Evolutionary conservation across 2,888 invertebrate species (phyloP), one percentile per base, ranked within the genome.

Genomic region (Idaea aversata): DNA sequence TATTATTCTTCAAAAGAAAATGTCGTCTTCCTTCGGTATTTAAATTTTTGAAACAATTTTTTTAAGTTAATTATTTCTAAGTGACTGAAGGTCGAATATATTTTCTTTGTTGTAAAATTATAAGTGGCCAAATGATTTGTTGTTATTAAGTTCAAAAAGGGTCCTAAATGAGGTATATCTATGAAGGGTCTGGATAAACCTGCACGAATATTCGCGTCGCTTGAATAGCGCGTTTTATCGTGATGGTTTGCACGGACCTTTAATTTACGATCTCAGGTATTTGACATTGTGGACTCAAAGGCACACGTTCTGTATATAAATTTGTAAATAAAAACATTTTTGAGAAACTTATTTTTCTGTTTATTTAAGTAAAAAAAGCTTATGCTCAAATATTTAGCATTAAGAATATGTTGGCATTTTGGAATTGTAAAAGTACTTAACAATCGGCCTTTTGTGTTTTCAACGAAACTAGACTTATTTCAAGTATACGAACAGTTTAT

Each of bases 271-370:
- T 47, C 4, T 13, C 7, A 13, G 47, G 25, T 25, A 25, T 25
- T 25, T 47, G 47, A 13, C 10, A 47, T 47, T 47, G 47, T 10
- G 47, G 47, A 47, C 47, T 47, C 47, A 78, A 80, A 72, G 81
- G 81, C 85, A 80, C 88, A 84, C 82, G 47, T 82, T 85, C 85
- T 92, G 92, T 92, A 93, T 83, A 92, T 91, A 91, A 77, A 78
- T 89, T 86, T 93, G 92, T 92, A 93, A 89, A 93, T 92, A 91
- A 81, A 80, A 76, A 75, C 76, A 79, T 84, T 90, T 90, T 90
- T 87, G 83, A 83, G 74, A 80, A 81, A 82, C 83, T 82, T 87
- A 82, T 75, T 73, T 77, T 80, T 81, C 78, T 83, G 84, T 84
- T 85, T 80, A 79, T 85, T 86, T 85, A 80, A 74, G 87, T 90